A percentile compares a stretch with the other conserved stretches of the same genome.
Evolutionary conservation across 2,888 invertebrate genomes (phyloP).

Genomic region (Loripinus fragilis): DNA sequence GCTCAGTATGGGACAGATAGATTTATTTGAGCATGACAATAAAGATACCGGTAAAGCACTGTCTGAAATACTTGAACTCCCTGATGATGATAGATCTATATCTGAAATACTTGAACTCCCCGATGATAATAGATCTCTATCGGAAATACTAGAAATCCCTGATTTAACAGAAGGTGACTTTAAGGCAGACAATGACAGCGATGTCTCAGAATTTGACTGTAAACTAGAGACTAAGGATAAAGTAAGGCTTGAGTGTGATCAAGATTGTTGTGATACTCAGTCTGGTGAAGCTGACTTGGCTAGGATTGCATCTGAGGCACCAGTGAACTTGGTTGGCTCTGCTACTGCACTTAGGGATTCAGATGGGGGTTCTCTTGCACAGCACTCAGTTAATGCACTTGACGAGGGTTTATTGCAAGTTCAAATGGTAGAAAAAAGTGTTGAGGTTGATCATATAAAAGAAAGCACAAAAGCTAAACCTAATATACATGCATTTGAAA

Average conservation of each 20-base stretch:
- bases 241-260: conserved; percentile 9
- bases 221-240: conserved; percentile 2
- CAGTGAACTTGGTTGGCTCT: not conserved
- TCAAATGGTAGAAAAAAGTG: not conserved
- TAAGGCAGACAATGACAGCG: conserved; percentile 4
- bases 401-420: not conserved
- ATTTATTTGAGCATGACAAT: conserved; percentile 10
- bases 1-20: conserved; percentile 17
- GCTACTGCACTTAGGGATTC: not conserved
- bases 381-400: not conserved
- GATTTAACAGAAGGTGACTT: not conserved
- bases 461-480: not conserved
- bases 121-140: not conserved
- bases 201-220: not conserved
- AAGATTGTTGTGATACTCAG: not conserved
- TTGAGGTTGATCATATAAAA: not conserved
- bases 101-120: conserved; percentile 11
- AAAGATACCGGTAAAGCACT: not conserved
- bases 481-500: not conserved
- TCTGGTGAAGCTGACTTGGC: not conserved
- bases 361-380: not conserved
- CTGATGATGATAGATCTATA: not conserved
- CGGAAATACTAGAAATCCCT: conserved; percentile 5
- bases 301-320: not conserved
- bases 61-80: not conserved